Conservation (phyloP, 2,113 vertebrate species). For the Istiophorus platypterus region DNA sequence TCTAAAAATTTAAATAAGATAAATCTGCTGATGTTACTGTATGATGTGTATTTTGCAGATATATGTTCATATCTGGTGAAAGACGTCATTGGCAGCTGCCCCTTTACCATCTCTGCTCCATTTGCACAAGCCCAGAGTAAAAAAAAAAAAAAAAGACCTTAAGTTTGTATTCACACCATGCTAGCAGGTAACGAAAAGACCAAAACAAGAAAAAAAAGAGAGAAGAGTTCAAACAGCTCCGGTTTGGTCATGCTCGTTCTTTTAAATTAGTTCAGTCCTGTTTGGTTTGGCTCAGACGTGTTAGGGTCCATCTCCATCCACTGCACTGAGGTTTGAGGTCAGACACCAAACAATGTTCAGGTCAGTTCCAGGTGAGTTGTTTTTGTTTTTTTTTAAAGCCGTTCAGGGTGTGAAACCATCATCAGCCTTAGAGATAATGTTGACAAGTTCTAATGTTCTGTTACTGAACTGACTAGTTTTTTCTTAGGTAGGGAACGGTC, state of each 20-base stretch:
- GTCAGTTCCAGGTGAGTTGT: not conserved
- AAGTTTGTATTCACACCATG: not conserved
- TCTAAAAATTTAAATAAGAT: not conserved
- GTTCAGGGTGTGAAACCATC: not conserved
- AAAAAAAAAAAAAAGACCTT: conserved; percentile 5
- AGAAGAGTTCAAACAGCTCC: not conserved
- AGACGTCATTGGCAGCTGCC: not conserved
- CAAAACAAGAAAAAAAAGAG: not conserved
- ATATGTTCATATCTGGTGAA: not conserved
- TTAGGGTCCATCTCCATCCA: not conserved
- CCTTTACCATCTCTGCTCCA: not conserved
- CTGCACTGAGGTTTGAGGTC: not conserved
- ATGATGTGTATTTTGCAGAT: not conserved
- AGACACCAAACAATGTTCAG: not conserved
- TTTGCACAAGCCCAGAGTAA: conserved; percentile 46
- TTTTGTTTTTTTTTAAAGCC: too few species aligned
- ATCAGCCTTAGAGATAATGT: too few species aligned
- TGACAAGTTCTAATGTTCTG: not conserved
- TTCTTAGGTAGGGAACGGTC: too few species aligned
- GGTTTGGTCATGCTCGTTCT: not conserved
- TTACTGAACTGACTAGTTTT: not conserved
- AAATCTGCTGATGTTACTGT: not conserved
- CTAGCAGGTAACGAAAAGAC: conserved; percentile 8
- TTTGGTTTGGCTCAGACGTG: not conserved
- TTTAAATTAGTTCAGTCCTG: not conserved